Conservation (phyloP, 2,888 invertebrate genomes). For the Limnephilus rhombicus region DNA sequence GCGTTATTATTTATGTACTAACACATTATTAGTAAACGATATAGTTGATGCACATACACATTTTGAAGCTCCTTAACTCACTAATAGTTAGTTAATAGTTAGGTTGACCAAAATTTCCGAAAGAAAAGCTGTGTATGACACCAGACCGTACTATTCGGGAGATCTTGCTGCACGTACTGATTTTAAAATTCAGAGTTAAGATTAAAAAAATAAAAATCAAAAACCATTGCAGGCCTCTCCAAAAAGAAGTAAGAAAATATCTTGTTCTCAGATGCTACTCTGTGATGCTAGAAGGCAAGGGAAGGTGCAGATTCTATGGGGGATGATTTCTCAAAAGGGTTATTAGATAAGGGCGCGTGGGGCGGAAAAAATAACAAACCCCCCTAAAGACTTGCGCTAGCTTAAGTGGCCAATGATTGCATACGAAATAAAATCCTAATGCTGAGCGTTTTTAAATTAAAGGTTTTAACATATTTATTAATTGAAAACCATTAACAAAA, state of each 20-base stretch:
- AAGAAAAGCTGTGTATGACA: too few species aligned
- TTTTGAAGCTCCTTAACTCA: too few species aligned
- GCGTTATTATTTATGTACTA: too few species aligned
- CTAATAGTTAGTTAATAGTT: too few species aligned
- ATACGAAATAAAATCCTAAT: neutral
- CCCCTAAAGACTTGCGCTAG: constrained; percentile 14
- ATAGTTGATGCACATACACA: too few species aligned
- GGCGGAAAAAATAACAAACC: constrained; percentile 55
- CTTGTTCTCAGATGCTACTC: constrained; percentile 37
- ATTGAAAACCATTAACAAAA: neutral
- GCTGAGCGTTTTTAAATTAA: neutral
- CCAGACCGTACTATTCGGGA: too few species aligned
- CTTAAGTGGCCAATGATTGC: constrained; percentile 56
- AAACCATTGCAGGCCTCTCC: constrained; percentile 10
- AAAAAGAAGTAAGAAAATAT: constrained; percentile 23
- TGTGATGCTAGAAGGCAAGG: neutral
- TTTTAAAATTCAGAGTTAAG: neutral
- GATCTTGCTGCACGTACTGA: neutral
- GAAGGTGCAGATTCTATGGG: constrained; percentile 28
- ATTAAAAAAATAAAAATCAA: neutral
- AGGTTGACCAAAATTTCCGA: too few species aligned
- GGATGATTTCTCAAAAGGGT: constrained; percentile 60
- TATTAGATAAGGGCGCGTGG: constrained; percentile 62
- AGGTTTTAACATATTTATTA: neutral
- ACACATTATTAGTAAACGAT: too few species aligned